Conservation (phyloP, 1,140 invertebrate genomes). For the Tetraneura akinire region DNA sequence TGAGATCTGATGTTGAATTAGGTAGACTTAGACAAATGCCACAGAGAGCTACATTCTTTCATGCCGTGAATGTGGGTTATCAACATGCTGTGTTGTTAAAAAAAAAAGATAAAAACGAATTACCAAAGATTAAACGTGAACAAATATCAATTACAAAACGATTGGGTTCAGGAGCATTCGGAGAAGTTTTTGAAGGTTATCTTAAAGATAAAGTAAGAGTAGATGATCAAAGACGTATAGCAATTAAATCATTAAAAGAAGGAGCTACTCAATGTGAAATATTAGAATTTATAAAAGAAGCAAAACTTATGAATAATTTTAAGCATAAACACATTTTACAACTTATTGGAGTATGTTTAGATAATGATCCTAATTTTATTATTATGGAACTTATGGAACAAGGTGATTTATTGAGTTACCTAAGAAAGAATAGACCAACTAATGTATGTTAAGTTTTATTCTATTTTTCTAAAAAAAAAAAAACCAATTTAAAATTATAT, state of each 20-base stretch:
- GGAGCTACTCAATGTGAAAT: conserved; percentile 90
- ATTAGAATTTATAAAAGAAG: conserved; percentile 93
- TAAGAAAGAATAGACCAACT: conserved; percentile 74
- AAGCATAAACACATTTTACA: conserved; percentile 93
- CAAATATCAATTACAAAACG: conserved; percentile 84
- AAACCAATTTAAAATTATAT: background rate
- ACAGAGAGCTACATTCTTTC: conserved; percentile 69
- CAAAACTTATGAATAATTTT: conserved; percentile 95
- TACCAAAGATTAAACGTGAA: conserved; percentile 77
- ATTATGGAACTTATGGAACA: conserved; percentile 97
- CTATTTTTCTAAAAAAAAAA: conserved; percentile 1
- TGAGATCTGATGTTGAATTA: conserved; percentile 77
- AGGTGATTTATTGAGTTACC: conserved; percentile 88
- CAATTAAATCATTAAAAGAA: conserved; percentile 88
- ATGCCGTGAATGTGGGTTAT: conserved; percentile 81
- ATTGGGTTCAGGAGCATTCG: conserved; percentile 94
- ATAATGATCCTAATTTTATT: conserved; percentile 89
- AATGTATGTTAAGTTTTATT: conserved; percentile 59
- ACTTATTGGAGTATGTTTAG: conserved; percentile 89
- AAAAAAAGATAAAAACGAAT: conserved; percentile 55
- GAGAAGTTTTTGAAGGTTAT: conserved; percentile 91
- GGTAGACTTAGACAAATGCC: conserved; percentile 84
- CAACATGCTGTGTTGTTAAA: conserved; percentile 59
- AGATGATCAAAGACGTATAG: conserved; percentile 69
- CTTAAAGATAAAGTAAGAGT: conserved; percentile 67